phyloP scores from a whole-genome alignment of 2,113 vertebrate genomes.

The Hirundichthys speculiger region DNA sequence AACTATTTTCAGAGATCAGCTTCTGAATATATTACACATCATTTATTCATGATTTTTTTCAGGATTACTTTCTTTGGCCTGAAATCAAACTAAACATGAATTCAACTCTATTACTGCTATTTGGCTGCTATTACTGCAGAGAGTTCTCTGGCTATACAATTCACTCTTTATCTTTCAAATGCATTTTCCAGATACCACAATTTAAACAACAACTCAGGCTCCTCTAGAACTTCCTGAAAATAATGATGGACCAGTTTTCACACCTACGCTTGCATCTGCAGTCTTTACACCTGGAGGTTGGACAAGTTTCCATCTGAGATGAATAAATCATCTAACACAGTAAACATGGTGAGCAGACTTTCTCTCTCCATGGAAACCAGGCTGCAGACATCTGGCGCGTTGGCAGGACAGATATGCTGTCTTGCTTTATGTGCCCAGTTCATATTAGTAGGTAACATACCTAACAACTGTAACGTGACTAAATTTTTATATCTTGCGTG shows the following conservation, averaged over 20 bases:
- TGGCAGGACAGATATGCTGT: neutral
- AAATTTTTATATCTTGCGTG: neutral
- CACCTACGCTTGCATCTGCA: neutral
- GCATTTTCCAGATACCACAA: neutral
- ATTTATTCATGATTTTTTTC: neutral
- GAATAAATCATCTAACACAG: neutral
- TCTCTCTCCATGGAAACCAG: neutral
- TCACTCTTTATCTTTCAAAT: no score
- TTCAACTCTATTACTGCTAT: no score
- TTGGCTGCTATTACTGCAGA: neutral
- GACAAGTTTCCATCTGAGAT: neutral
- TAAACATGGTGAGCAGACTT: neutral
- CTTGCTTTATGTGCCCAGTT: neutral
- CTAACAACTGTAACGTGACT: neutral
- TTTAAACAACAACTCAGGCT: neutral
- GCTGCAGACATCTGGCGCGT: neutral
- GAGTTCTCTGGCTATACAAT: neutral
- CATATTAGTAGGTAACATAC: neutral
- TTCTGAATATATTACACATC: no score
- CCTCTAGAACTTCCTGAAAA: neutral
- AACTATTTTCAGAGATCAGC: no score
- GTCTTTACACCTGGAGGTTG: conserved; percentile 4
- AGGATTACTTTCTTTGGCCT: neutral
- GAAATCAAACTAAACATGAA: neutral
- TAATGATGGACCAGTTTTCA: neutral